Percentiles rank a stretch among this genome's conserved stretches.
Conservation (phyloP, 2,797 vertebrate genomes). For the Muscicapa comitata region DNA sequence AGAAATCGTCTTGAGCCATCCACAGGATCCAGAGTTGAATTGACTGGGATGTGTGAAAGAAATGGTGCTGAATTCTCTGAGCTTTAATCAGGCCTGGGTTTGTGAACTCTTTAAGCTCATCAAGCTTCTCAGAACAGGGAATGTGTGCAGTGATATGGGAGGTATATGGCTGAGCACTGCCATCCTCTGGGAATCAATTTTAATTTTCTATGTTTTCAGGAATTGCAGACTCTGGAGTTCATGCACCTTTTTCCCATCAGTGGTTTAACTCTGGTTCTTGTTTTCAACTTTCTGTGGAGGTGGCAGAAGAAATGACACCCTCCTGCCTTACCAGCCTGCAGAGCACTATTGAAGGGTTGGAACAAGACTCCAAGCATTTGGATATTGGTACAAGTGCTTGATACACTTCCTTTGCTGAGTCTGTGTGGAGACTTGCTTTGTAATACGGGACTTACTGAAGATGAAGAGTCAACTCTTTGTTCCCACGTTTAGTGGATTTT, state of each 20-base stretch:
- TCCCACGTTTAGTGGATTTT: not conserved
- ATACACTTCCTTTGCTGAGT: not conserved
- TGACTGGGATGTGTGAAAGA: not conserved
- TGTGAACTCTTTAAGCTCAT: not conserved
- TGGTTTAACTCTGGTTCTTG: not conserved
- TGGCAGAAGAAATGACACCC: not conserved
- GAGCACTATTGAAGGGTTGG: not conserved
- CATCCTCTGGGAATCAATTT: not conserved
- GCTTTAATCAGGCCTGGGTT: not conserved
- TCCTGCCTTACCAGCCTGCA: not conserved
- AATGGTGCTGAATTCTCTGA: not conserved
- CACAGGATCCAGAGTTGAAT: not conserved
- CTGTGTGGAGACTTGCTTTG: not conserved
- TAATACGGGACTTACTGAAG: rapidly evolving
- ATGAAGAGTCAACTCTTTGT: not conserved
- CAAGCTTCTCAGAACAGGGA: not conserved
- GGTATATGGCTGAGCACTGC: not conserved
- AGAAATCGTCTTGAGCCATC: not conserved
- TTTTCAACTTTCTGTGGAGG: not conserved
- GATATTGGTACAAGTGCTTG: not conserved
- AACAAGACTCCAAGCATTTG: not conserved
- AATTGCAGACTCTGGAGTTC: not conserved
- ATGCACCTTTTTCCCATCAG: not conserved
- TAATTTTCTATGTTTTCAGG: not conserved
- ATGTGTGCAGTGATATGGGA: not conserved